Conservation (phyloP, 2,797 vertebrate species). For the Monodelphis domestica region DNA sequence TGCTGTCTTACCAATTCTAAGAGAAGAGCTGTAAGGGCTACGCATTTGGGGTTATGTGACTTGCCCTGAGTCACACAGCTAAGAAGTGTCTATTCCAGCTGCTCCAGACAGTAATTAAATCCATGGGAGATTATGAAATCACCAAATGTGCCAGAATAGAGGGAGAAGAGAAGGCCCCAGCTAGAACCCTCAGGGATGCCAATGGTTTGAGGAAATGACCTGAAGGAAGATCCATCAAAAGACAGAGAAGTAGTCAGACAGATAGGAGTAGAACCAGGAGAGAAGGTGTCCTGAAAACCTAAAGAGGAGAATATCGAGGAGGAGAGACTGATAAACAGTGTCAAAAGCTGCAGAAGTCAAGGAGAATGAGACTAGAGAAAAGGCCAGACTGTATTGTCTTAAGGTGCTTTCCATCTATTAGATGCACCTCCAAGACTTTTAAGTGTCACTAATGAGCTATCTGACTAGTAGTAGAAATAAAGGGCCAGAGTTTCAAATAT, state of each 20-base stretch:
- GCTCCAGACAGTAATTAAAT: not conserved
- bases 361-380: not conserved
- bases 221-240: not conserved
- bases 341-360: not conserved
- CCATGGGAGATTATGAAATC: not conserved
- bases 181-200: not conserved
- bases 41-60: too few relatives aligned
- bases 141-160: not conserved
- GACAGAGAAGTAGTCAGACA: not conserved
- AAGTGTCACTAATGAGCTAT: not conserved
- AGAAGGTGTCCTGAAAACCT: not conserved
- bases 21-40: too few relatives aligned
- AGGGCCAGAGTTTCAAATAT: not conserved
- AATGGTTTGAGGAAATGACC: not conserved
- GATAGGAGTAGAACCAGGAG: not conserved
- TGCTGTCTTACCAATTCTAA: too few relatives aligned
- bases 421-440: not conserved
- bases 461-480: not conserved
- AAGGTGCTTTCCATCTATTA: not conserved
- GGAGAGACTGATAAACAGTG: not conserved
- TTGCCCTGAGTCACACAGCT: too few relatives aligned
- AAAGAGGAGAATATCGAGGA: not conserved
- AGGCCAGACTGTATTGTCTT: not conserved
- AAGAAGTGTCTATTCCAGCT: too few relatives aligned
- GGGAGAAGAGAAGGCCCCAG: not conserved